phyloP scores from a whole-genome alignment of 2,797 vertebrate genomes.

The Danio aesculapii region DNA sequence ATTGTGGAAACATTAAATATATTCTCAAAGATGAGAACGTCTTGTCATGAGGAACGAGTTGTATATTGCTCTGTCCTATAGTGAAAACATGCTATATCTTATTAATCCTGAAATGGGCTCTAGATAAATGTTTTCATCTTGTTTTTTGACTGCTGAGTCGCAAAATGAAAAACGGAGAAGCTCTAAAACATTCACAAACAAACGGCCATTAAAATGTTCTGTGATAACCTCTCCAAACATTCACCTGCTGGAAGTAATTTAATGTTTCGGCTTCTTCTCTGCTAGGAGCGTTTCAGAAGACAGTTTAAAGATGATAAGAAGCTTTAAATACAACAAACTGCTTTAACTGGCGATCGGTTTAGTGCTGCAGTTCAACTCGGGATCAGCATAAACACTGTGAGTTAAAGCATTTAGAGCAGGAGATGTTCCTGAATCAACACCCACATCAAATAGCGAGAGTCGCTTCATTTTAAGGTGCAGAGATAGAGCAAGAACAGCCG shows the following conservation, averaged over 20 bases:
- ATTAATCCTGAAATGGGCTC: neutral
- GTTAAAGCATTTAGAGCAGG: neutral
- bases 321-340: neutral
- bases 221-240: neutral
- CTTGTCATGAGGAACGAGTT: neutral
- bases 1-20: neutral
- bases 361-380: neutral
- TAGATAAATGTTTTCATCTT: neutral
- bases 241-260: neutral
- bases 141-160: neutral
- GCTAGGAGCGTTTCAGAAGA: neutral
- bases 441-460: neutral
- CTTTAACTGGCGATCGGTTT: neutral
- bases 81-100: slow-evolving; percentile 1
- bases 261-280: neutral
- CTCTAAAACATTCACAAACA: neutral
- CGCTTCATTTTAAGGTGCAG: neutral
- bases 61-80: slow-evolving; percentile 19
- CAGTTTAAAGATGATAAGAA: slow-evolving; percentile 10
- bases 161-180: neutral
- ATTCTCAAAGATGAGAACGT: slow-evolving; percentile 12
- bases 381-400: neutral
- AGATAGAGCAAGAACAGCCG: neutral
- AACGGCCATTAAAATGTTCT: neutral
- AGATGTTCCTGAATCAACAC: neutral